Percentiles rank a stretch among this genome's conserved stretches.
Conservation (phyloP, 1,140 invertebrate species). For the Theocolax elegans region DNA sequence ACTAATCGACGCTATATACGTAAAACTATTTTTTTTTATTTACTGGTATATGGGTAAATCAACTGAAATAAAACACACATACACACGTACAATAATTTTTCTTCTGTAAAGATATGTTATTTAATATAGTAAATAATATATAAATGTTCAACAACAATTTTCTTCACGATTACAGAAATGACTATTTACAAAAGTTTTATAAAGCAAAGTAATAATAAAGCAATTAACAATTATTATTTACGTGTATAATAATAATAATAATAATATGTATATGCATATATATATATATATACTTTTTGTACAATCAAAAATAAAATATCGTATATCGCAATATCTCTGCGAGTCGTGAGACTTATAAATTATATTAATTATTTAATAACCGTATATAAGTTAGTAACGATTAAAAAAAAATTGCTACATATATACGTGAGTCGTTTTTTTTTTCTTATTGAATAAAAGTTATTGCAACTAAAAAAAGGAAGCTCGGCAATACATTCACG, state of each 20-base stretch:
- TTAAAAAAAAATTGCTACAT: neutral
- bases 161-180: neutral
- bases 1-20: no score
- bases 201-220: slow-evolving; percentile 20
- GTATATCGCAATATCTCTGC: neutral
- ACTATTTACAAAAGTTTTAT: slow-evolving; percentile 30
- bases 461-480: neutral
- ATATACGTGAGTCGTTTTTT: neutral
- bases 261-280: slow-evolving; percentile 18
- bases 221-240: slow-evolving; percentile 19
- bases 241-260: no score
- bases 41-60: no score
- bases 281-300: neutral
- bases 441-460: neutral
- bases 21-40: no score
- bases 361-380: slow-evolving; percentile 7
- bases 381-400: slow-evolving; percentile 16
- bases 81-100: no score
- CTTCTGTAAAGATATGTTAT: slow-evolving; percentile 12
- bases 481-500: no score
- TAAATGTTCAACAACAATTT: slow-evolving; percentile 33
- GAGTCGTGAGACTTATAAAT: neutral
- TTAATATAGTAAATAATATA: slow-evolving; percentile 24
- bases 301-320: neutral
- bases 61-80: no score